phyloP scores from a whole-genome alignment of 2,113 vertebrate genomes.

The Leuciscus idus region DNA sequence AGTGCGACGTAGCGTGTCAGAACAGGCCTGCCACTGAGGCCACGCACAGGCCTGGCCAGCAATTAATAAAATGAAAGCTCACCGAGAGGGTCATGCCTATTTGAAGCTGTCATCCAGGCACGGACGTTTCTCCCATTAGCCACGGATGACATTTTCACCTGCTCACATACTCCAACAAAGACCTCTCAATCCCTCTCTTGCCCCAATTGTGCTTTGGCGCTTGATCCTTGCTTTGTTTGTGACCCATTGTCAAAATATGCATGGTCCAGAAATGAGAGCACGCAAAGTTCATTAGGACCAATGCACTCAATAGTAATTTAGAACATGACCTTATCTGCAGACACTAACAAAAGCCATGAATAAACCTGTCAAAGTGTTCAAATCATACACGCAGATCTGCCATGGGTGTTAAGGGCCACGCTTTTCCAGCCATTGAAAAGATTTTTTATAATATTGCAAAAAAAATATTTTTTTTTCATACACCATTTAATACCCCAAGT shows the following conservation, averaged over 20 bases:
- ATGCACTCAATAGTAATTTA: constrained; percentile 42
- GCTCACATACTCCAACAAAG: constrained; percentile 51
- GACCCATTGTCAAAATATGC: constrained; percentile 53
- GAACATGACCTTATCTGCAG: constrained; percentile 40
- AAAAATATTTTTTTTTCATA: not conserved
- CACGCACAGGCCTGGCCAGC: not conserved
- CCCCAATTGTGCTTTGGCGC: constrained; percentile 60
- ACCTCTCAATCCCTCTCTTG: constrained; percentile 2
- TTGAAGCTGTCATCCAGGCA: constrained; percentile 38
- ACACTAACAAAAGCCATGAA: constrained; percentile 46
- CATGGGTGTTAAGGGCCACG: not conserved
- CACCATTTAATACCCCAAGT: not conserved
- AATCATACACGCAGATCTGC: not conserved
- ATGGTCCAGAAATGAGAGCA: not conserved
- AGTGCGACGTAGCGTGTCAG: not conserved
- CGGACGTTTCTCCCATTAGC: constrained; percentile 17
- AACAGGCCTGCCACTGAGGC: not conserved
- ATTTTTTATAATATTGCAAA: too few species aligned
- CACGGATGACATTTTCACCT: constrained; percentile 51
- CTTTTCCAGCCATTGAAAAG: not conserved
- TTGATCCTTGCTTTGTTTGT: constrained; percentile 59
- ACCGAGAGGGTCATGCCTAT: constrained; percentile 42
- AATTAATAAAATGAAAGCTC: constrained; percentile 22
- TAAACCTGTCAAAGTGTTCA: constrained; percentile 41
- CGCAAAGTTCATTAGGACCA: constrained; percentile 58